phyloP scores from a whole-genome alignment of 2,888 invertebrate genomes.

The Orthosia gothica region DNA sequence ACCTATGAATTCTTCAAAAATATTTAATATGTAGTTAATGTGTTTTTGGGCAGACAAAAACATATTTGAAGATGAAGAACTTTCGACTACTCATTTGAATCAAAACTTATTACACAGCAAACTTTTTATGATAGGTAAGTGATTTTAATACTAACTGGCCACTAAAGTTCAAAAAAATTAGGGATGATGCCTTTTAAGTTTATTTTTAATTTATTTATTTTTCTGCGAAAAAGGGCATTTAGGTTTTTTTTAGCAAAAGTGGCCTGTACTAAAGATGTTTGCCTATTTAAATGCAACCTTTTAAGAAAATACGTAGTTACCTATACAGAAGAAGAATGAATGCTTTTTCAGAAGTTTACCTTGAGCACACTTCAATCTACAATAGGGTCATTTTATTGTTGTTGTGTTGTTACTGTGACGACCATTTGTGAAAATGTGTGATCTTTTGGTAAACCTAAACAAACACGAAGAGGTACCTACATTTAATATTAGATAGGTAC shows the following conservation, averaged over 20 bases:
- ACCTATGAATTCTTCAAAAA: no score
- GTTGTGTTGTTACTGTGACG: slow-evolving; percentile 5
- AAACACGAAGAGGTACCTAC: neutral
- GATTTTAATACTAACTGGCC: slow-evolving; percentile 8
- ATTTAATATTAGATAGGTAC: neutral
- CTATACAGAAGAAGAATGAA: neutral
- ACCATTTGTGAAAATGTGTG: neutral
- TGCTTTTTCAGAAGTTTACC: neutral
- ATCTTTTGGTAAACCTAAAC: slow-evolving; percentile 13
- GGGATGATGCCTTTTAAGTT: neutral
- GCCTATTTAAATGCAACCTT: neutral
- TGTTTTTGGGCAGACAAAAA: no score
- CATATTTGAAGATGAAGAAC: no score
- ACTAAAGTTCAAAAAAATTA: neutral
- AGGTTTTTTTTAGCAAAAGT: neutral
- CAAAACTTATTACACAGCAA: neutral
- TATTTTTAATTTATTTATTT: slow-evolving; percentile 1
- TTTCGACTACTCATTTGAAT: no score
- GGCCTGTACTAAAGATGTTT: neutral
- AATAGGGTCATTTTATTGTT: neutral
- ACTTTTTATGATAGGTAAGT: neutral
- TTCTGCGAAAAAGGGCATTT: neutral
- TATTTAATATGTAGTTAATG: no score
- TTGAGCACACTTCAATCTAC: neutral
- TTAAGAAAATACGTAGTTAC: neutral